phyloP scores from a whole-genome alignment of 2,797 vertebrate genomes.

The Netta rufina region DNA sequence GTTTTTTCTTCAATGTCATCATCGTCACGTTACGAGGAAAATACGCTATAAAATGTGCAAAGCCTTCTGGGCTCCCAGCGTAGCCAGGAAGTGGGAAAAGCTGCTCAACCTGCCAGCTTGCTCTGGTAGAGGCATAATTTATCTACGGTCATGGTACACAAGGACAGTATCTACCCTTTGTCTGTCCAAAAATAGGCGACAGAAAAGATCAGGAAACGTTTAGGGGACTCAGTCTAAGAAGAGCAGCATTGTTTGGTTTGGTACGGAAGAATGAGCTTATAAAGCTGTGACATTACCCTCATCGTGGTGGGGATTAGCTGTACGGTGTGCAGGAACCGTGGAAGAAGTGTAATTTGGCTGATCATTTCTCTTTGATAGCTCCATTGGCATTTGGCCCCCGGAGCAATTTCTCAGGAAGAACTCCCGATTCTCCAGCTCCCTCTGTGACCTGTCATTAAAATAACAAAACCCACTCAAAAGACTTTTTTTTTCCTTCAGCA shows the following conservation, averaged over 20 bases:
- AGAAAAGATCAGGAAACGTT: background rate
- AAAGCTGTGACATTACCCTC: background rate
- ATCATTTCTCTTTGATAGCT: conserved; percentile 52
- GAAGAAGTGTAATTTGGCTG: conserved; percentile 34
- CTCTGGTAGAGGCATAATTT: background rate
- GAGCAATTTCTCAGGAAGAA: conserved; percentile 52
- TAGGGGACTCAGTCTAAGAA: background rate
- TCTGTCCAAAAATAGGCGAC: background rate
- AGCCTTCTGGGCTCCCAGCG: background rate
- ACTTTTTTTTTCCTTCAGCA: conserved; percentile 48
- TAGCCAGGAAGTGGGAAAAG: background rate
- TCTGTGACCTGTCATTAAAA: conserved; percentile 60
- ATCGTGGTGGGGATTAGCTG: background rate
- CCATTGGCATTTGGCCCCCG: conserved; percentile 38
- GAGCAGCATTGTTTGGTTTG: background rate
- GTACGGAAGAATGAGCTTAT: background rate
- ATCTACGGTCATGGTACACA: background rate
- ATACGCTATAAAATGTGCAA: accelerated
- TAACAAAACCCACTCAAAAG: conserved; percentile 52
- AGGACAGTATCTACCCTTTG: background rate
- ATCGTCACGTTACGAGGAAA: background rate
- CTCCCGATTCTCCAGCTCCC: conserved; percentile 15
- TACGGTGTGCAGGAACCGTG: background rate
- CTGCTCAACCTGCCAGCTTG: background rate
- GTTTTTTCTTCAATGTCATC: background rate